Evolutionary conservation across 2,113 vertebrate species (phyloP).

Genomic region (Diglossa brunneiventris): DNA sequence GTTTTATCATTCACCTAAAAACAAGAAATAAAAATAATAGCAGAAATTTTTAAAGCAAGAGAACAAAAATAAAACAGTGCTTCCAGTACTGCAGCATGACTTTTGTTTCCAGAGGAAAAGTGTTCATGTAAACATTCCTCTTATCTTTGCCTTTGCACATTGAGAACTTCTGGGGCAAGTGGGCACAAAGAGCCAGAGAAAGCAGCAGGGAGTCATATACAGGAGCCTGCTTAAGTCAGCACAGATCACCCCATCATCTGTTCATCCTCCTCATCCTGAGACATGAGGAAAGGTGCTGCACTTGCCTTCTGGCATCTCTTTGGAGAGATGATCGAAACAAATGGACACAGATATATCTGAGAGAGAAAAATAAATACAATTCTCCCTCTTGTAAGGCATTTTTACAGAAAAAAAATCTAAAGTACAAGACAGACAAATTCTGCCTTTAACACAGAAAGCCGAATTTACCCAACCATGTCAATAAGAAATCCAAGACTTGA

Average conservation of each 20-base stretch:
- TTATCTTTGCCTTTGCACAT: background rate
- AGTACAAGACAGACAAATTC: background rate
- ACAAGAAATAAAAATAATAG: background rate
- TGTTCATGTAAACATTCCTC: background rate
- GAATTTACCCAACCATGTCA: background rate
- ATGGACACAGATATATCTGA: background rate
- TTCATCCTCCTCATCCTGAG: background rate
- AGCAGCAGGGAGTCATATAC: background rate
- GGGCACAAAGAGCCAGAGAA: background rate
- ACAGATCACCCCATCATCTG: background rate
- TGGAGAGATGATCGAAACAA: background rate
- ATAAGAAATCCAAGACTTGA: background rate
- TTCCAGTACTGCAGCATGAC: background rate
- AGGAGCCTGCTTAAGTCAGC: background rate
- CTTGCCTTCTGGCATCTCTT: background rate
- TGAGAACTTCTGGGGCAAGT: background rate
- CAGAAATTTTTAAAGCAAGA: background rate
- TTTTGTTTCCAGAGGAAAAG: background rate
- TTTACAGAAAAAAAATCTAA: background rate
- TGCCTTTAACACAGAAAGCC: background rate
- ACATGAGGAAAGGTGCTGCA: background rate
- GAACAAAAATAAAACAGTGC: background rate
- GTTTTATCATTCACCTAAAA: background rate
- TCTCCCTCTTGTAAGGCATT: background rate
- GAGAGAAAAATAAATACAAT: background rate